Conservation (phyloP, 2,113 vertebrate genomes). For the Erpornis zantholeuca region DNA sequence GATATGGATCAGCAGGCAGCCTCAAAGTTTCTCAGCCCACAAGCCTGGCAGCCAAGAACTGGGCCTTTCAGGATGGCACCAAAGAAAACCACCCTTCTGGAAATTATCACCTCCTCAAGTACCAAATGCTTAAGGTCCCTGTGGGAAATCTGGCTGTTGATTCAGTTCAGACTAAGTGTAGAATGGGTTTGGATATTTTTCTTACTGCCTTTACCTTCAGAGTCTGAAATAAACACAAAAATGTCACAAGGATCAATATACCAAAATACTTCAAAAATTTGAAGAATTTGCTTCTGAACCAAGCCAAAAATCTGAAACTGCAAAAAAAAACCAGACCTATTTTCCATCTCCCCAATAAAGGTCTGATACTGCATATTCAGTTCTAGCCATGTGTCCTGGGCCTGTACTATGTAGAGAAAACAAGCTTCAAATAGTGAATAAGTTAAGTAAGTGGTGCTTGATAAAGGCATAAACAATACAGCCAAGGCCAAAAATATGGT, state of each 20-base stretch:
- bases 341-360: background rate
- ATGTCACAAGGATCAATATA: background rate
- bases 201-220: background rate
- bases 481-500: background rate
- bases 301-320: background rate
- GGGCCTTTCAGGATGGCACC: background rate
- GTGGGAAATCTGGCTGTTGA: background rate
- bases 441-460: background rate
- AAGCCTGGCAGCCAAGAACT: background rate
- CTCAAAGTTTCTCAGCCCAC: background rate
- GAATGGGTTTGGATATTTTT: background rate
- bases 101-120: background rate
- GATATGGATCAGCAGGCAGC: background rate
- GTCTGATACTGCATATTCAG: background rate
- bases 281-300: background rate
- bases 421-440: background rate
- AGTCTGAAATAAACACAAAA: background rate
- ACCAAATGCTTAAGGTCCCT: background rate
- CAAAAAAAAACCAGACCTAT: background rate
- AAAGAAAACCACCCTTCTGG: background rate
- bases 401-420: background rate
- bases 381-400: background rate
- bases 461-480: background rate
- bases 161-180: background rate
- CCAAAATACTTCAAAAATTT: background rate